Conservation (phyloP, 2,113 vertebrate species). For the Equus quagga region DNA sequence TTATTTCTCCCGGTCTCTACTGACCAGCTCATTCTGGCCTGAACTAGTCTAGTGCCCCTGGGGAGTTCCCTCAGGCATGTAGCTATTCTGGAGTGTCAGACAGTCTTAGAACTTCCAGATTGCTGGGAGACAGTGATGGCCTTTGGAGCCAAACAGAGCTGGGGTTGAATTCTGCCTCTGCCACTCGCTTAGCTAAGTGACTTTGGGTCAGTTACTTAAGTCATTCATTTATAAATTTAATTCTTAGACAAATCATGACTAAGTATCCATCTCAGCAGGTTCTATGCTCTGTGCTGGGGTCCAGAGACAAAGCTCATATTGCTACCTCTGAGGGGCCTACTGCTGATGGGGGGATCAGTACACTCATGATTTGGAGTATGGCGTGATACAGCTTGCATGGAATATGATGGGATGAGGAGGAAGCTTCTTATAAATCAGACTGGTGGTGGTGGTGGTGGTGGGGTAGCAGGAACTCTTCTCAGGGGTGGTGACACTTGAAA, state of each 20-base stretch:
- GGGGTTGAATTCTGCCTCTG: not conserved
- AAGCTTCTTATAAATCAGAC: slow-evolving; percentile 11
- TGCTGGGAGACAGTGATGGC: slow-evolving; percentile 8
- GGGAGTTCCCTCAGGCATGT: slow-evolving; percentile 54
- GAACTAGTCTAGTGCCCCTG: not conserved
- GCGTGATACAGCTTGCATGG: not conserved
- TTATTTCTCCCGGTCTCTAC: slow-evolving; percentile 50
- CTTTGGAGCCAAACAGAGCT: slow-evolving; percentile 41
- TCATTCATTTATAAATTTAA: slow-evolving; percentile 48
- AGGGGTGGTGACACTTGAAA: slow-evolving; percentile 26
- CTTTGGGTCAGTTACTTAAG: not conserved
- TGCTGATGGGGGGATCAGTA: not conserved
- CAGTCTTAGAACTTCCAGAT: slow-evolving; percentile 61
- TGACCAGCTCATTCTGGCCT: slow-evolving; percentile 57
- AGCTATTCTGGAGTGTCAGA: slow-evolving; percentile 44
- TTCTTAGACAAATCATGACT: slow-evolving; percentile 39
- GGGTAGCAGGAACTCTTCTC: not conserved
- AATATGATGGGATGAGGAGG: not conserved
- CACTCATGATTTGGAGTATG: not conserved
- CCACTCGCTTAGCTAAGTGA: not conserved
- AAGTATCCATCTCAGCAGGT: not conserved
- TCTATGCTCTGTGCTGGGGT: not conserved
- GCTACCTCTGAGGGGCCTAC: not conserved
- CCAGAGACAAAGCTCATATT: not conserved
- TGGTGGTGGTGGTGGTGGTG: too few relatives aligned